Conservation (phyloP, 2,797 vertebrate species). For the Pseudochromis fuscus region DNA sequence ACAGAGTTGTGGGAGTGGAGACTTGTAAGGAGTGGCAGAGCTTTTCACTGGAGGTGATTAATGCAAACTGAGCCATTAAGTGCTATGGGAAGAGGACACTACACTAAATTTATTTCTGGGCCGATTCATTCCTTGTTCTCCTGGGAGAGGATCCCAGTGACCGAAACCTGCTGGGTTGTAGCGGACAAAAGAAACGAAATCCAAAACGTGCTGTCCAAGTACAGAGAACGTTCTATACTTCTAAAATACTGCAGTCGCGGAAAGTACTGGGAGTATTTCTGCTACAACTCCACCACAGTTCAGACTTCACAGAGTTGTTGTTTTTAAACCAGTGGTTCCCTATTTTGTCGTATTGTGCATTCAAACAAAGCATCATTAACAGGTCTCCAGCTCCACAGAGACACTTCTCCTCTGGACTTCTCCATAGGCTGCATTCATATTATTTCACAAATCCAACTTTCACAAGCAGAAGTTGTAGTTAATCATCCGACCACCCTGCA, state of each 20-base stretch:
- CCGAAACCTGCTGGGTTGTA: conserved; percentile 52
- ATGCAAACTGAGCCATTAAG: conserved; percentile 69
- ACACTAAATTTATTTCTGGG: conserved; percentile 72
- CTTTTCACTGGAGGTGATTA: conserved; percentile 83
- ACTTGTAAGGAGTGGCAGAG: conserved; percentile 67
- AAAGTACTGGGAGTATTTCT: background rate
- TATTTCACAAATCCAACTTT: background rate
- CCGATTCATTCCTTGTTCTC: conserved; percentile 69
- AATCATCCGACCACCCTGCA: no score
- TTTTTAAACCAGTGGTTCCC: no score
- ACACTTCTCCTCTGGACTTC: background rate
- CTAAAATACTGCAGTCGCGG: background rate
- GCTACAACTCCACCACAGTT: background rate
- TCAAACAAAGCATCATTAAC: no score
- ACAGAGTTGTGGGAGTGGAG: conserved; percentile 72
- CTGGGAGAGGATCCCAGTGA: conserved; percentile 64
- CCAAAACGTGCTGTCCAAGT: conserved; percentile 1
- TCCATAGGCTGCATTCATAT: background rate
- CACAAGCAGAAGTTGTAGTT: no score
- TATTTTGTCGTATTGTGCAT: no score
- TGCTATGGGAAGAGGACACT: conserved; percentile 66
- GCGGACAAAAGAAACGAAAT: conserved; percentile 43
- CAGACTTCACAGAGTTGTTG: background rate
- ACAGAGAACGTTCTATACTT: background rate
- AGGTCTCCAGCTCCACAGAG: no score